Evolutionary conservation across 1,140 invertebrate genomes (phyloP), one percentile per base, ranked within the genome.

Genomic region (Megalopta genalis): DNA sequence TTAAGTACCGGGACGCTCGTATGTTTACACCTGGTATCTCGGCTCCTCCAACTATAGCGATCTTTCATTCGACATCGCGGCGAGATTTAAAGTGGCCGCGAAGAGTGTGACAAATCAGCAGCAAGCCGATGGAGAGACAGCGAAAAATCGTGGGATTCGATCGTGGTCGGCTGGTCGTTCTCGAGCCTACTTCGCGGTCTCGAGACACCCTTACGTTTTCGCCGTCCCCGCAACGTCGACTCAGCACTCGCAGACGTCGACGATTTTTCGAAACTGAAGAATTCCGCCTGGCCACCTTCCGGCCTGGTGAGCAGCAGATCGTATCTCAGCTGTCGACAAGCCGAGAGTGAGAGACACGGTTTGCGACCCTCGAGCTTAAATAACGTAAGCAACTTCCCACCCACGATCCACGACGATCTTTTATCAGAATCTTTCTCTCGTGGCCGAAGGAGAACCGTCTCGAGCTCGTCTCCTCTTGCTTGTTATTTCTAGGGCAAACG

Each of bases 221-320:
- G 59, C 62, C 67, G 49, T 23, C 52, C 62, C 73, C 63, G 39
- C 62, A 62, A 59, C 52, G 73, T 62, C 78, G 66, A 73, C 54
- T 80, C 68, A 79, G 70, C 81, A 66, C 10, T 74, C 62, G 67
- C 77, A 59, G 54, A 2, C 57, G 59, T 80, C 77, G 27, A 60
- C 66, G 77, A 60, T 66, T 64, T 73, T 71, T 54, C 66, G 49
- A 70, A 72, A 80, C 63, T 54, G 66, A 75, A 59, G 37, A 62
- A 65, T 70, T 60, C 60, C 23, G 16, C 66, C 62, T 66, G 66
- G 37, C 71, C 60, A 52, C 9, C 60, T 42, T 80, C 57, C 70
- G 67, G n/a, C 59, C n/a, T 49, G 8, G 16, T 25, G 54, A 67
- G 68, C 68, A 80, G 63, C 78, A 39, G 77, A 80, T 83, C 78